phyloP scores from a whole-genome alignment of 2,888 invertebrate species.

The Oscheius myriophilus region DNA sequence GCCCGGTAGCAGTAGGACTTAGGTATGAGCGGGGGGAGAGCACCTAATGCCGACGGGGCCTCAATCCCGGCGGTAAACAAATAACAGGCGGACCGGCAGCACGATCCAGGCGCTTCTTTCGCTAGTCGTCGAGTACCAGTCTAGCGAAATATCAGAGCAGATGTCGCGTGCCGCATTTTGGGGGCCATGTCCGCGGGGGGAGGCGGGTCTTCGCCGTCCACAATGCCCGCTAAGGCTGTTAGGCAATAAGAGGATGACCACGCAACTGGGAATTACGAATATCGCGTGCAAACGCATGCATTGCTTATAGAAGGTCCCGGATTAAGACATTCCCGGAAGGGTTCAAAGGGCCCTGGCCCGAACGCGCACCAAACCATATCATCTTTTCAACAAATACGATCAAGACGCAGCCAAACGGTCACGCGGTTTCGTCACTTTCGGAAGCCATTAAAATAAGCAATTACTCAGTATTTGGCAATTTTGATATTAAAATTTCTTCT shows the following conservation, averaged over 20 bases:
- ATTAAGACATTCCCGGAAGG: slow-evolving; percentile 7
- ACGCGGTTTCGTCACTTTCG: no score
- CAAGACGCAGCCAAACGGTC: no score
- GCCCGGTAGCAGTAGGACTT: slow-evolving; percentile 20
- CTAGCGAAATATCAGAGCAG: slow-evolving; percentile 8
- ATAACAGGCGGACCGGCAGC: slow-evolving; percentile 27
- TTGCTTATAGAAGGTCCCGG: slow-evolving; percentile 13
- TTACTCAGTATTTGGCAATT: no score
- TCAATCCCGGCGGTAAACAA: slow-evolving; percentile 29
- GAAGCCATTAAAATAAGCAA: no score
- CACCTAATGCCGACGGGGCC: slow-evolving; percentile 15
- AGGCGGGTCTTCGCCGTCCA: slow-evolving; percentile 16
- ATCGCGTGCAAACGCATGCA: slow-evolving; percentile 28
- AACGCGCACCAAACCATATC: no score
- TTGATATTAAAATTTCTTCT: no score
- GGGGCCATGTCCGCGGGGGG: slow-evolving; percentile 10
- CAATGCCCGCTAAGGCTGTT: slow-evolving; percentile 33
- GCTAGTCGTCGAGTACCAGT: neutral
- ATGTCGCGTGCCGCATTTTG: slow-evolving; percentile 8
- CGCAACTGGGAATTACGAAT: slow-evolving; percentile 27
- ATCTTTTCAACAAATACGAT: no score
- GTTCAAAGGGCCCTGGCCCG: neutral
- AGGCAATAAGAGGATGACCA: slow-evolving; percentile 34
- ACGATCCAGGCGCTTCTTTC: slow-evolving; percentile 4
- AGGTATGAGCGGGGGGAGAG: slow-evolving; percentile 18